Conservation (phyloP, 2,888 invertebrate species). For the Lampropteryx suffumata region DNA sequence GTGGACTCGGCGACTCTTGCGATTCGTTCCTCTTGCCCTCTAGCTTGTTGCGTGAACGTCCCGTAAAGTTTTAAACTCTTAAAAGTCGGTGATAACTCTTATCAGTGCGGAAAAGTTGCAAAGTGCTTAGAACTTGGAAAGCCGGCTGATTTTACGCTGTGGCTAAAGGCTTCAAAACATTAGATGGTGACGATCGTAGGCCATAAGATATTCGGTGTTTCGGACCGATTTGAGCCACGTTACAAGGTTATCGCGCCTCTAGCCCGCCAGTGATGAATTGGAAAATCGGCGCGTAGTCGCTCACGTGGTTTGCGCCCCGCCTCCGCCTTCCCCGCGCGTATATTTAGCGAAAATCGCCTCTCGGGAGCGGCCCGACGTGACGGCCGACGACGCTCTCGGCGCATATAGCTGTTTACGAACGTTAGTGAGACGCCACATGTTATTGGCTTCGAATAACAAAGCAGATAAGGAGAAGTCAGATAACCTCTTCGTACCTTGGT, state of each 20-base stretch:
- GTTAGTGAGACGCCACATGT: conserved; percentile 78
- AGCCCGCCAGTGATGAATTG: conserved; percentile 80
- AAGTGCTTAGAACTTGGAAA: conserved; percentile 63
- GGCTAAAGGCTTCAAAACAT: conserved; percentile 49
- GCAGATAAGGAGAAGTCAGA: conserved; percentile 77
- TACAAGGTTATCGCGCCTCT: conserved; percentile 81
- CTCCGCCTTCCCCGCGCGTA: conserved; percentile 75
- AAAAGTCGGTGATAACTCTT: conserved; percentile 66
- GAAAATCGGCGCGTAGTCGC: conserved; percentile 82
- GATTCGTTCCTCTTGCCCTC: conserved; percentile 44
- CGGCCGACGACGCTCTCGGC: conserved; percentile 64
- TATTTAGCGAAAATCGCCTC: conserved; percentile 83
- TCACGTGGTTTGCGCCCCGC: conserved; percentile 80
- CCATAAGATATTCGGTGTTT: conserved; percentile 66
- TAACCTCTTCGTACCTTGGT: conserved; percentile 73
- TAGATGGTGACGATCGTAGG: conserved; percentile 58
- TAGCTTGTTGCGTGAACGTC: conserved; percentile 32
- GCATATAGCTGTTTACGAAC: conserved; percentile 76
- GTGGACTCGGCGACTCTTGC: conserved; percentile 69
- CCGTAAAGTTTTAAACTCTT: conserved; percentile 34
- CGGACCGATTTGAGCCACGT: conserved; percentile 70
- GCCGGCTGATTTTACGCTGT: conserved; percentile 56
- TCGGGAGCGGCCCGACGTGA: conserved; percentile 78
- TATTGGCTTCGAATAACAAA: conserved; percentile 78
- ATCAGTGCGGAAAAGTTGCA: conserved; percentile 74